Evolutionary conservation across 1,140 invertebrate species (phyloP).

Genomic region (Oscheius sp.): DNA sequence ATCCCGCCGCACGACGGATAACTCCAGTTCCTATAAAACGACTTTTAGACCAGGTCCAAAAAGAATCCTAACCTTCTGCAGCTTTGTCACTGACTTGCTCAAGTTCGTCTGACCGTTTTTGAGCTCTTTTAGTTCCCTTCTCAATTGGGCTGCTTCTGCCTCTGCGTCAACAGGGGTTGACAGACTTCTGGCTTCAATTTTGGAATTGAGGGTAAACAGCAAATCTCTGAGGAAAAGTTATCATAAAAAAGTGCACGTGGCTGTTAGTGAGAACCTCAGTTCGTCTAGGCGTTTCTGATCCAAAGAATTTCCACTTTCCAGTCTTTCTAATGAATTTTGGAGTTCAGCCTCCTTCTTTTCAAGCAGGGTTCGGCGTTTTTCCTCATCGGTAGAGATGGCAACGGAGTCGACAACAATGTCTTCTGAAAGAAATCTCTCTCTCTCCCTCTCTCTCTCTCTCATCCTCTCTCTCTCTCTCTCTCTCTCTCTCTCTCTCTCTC

Average conservation of each 20-base stretch:
- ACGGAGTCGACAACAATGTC: not conserved
- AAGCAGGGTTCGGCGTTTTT: not conserved
- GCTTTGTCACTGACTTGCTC: not conserved
- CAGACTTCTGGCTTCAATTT: not conserved
- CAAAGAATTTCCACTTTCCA: not conserved
- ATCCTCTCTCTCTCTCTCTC: not conserved
- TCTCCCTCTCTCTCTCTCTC: not conserved
- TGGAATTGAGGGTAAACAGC: not conserved
- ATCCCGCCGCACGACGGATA: not conserved
- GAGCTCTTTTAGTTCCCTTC: not conserved
- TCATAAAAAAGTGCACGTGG: not conserved
- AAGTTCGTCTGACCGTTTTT: not conserved
- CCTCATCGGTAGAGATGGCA: not conserved
- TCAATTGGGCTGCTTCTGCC: not conserved
- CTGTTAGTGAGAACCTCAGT: not conserved
- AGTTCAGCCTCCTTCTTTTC: slow-evolving; percentile 2
- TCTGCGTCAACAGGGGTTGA: not conserved
- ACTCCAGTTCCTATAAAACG: not conserved
- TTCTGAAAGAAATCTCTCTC: not conserved
- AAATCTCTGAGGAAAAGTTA: too few relatives aligned
- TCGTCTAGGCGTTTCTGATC: not conserved
- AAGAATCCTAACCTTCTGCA: not conserved
- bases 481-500: not conserved
- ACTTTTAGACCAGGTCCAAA: not conserved
- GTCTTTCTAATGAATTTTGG: not conserved